phyloP scores from a whole-genome alignment of 2,113 vertebrate genomes.

The Mus musculus region GRCm39 chr9:119778001-119778500 shows the following conservation, averaged over 20 bases:
- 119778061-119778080: neutral
- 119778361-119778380: neutral
- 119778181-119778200: neutral
- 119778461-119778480: neutral
- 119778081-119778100: neutral
- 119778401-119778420: neutral
- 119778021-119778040: neutral
- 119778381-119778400: neutral
- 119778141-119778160: neutral
- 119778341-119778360: neutral
- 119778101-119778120: neutral
- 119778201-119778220: neutral
- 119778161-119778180: neutral
- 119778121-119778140: neutral
- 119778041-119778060: neutral
- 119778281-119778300: neutral
- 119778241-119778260: neutral
- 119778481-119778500: neutral
- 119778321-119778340: neutral
- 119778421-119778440: neutral
- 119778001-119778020: neutral
- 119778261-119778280: neutral
- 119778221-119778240: neutral
- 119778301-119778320: neutral
- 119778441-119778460: neutral